A percentile compares a stretch with the other conserved stretches of the same genome.
Conservation (phyloP, 2,113 vertebrate species). For the Muntiacus reevesi region DNA sequence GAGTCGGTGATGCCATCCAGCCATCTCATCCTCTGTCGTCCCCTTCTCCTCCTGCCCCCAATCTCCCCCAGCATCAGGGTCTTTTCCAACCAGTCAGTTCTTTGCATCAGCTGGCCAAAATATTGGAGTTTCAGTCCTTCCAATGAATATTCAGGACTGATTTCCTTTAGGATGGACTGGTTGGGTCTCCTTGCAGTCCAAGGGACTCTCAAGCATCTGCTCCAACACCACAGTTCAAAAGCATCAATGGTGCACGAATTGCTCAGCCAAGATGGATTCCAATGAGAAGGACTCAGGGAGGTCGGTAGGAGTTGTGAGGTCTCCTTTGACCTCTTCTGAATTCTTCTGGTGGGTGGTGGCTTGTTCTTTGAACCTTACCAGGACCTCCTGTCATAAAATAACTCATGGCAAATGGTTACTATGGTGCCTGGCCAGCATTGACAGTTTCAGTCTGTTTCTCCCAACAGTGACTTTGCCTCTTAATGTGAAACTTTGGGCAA, state of each 20-base stretch:
- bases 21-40: accelerated
- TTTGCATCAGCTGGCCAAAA: background rate
- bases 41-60: background rate
- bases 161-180: background rate
- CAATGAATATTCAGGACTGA: background rate
- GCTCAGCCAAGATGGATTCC: background rate
- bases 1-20: background rate
- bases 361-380: background rate
- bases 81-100: background rate
- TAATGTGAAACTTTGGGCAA: accelerated
- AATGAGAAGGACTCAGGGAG: background rate
- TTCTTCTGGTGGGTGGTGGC: background rate
- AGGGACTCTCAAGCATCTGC: background rate
- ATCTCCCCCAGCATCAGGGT: background rate
- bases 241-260: background rate
- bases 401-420: background rate
- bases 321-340: background rate
- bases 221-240: background rate
- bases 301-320: background rate
- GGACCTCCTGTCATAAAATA: background rate
- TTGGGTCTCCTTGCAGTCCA: background rate
- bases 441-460: background rate
- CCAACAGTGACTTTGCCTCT: background rate
- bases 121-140: background rate
- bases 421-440: background rate